These are phyloP conservation scores for Portevinia maculata DNA, from an alignment of 2,888 invertebrate genomes.

Conservation along the genomic window DNA sequence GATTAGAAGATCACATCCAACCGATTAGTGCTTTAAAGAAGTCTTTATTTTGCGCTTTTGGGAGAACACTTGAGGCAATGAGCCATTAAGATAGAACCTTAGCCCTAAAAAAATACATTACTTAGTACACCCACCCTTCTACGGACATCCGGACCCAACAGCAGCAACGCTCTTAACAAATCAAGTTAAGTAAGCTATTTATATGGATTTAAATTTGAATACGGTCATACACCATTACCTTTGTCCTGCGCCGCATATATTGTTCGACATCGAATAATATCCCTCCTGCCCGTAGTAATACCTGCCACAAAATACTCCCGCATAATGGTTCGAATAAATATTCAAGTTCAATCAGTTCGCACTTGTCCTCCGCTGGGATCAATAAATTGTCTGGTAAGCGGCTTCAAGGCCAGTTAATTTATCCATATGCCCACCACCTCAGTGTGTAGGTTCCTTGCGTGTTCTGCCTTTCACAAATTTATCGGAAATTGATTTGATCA, in stretches of 20 bases:
- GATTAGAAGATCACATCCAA: conserved; percentile 47
- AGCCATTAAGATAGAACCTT: conserved; percentile 59
- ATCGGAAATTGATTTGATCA: conserved; percentile 54
- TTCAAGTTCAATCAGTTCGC: conserved; percentile 33
- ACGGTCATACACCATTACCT: conserved; percentile 47
- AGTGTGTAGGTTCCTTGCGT: not conserved
- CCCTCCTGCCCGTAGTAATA: not conserved
- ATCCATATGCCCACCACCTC: conserved; percentile 18
- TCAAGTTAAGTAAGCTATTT: conserved; percentile 52
- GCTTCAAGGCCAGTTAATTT: conserved; percentile 27
- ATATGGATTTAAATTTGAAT: conserved; percentile 64
- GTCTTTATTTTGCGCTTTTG: conserved; percentile 18
- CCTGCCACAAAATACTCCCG: conserved; percentile 27
- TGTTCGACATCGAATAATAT: conserved; percentile 17
- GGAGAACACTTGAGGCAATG: conserved; percentile 44
- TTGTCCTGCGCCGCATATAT: conserved; percentile 13
- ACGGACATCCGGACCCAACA: conserved; percentile 36
- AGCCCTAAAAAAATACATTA: conserved; percentile 53
- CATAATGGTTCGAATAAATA: conserved; percentile 43
- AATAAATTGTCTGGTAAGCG: conserved; percentile 2
- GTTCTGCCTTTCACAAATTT: conserved; percentile 31
- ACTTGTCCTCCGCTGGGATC: not conserved
- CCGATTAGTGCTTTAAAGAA: conserved; percentile 43
- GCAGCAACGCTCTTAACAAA: conserved; percentile 15
- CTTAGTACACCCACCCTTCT: conserved; percentile 35